These are phyloP conservation scores for Stylophora pistillata DNA, from an alignment of 64 coral and sea anemone species.

Conservation along the genomic window DNA sequence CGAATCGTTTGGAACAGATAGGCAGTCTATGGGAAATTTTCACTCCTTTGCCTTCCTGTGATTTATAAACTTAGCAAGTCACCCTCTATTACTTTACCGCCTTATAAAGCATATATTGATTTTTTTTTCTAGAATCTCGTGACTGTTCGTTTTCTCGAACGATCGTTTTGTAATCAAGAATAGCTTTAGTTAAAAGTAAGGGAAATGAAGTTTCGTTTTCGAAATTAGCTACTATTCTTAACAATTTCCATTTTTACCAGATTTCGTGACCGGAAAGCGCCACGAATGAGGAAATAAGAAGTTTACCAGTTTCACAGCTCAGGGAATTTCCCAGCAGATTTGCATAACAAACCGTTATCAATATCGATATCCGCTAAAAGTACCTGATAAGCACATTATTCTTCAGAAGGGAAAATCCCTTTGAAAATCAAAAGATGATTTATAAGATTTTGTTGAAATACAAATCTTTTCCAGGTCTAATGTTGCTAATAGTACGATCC, in stretches of 20 bases:
- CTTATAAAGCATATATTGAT: too few relatives aligned
- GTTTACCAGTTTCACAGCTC: background rate
- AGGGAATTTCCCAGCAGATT: background rate
- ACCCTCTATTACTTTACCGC: too few relatives aligned
- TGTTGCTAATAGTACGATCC: too few relatives aligned
- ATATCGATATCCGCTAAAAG: background rate
- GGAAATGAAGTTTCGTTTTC: background rate
- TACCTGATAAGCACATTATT: background rate
- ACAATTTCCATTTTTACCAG: background rate
- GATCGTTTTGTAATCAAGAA: background rate
- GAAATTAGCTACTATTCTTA: background rate
- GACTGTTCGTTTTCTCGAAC: too few relatives aligned
- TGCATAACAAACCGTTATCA: background rate
- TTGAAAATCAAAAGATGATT: background rate
- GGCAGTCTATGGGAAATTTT: too few relatives aligned
- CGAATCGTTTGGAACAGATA: too few relatives aligned
- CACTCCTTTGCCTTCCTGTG: too few relatives aligned
- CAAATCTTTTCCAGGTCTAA: background rate
- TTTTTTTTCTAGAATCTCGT: background rate
- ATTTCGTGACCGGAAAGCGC: background rate
- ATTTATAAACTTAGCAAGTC: too few relatives aligned
- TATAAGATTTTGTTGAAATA: background rate
- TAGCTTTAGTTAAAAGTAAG: background rate
- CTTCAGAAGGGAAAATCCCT: background rate
- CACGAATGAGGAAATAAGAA: background rate